Conservation (phyloP, 2,888 invertebrate species). For the Cheilosia impressa region DNA sequence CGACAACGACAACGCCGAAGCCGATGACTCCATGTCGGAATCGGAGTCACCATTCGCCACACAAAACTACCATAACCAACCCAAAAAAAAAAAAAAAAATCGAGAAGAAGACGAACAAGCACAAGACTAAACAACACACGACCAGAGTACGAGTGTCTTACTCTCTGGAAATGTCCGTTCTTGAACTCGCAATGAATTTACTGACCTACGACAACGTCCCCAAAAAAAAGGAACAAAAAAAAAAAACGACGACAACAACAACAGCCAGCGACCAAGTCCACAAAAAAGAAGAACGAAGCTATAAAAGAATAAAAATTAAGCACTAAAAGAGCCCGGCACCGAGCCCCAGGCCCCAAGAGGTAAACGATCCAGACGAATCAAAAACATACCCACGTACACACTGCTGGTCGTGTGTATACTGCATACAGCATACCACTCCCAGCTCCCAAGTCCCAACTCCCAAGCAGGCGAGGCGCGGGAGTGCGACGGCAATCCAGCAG, state of each 20-base stretch:
- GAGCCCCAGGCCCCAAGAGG: conserved; percentile 73
- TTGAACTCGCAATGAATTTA: conserved; percentile 74
- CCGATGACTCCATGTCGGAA: conserved; percentile 54
- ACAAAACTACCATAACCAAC: conserved; percentile 26
- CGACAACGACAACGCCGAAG: conserved; percentile 45
- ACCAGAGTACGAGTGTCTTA: conserved; percentile 42
- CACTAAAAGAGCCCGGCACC: conserved; percentile 67
- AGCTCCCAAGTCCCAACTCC: not conserved
- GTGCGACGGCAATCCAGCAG: conserved; percentile 15
- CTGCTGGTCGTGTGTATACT: conserved; percentile 27
- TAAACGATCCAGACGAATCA: conserved; percentile 75
- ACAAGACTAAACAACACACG: conserved; percentile 40
- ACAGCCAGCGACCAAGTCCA: conserved; percentile 47
- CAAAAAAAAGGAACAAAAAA: conserved; percentile 28
- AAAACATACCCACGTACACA: conserved; percentile 72
- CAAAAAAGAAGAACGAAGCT: not conserved
- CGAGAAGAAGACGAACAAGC: not conserved
- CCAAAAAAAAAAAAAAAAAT: not conserved
- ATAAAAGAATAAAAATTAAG: conserved; percentile 49
- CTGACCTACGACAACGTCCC: conserved; percentile 74
- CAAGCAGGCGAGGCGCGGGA: not conserved
- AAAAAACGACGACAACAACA: conserved; percentile 2
- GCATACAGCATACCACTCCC: conserved; percentile 45
- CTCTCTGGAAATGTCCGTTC: conserved; percentile 71
- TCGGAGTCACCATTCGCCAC: conserved; percentile 56